phyloP scores from a whole-genome alignment of 2,797 vertebrate genomes.

The Coregonus sp. region DNA sequence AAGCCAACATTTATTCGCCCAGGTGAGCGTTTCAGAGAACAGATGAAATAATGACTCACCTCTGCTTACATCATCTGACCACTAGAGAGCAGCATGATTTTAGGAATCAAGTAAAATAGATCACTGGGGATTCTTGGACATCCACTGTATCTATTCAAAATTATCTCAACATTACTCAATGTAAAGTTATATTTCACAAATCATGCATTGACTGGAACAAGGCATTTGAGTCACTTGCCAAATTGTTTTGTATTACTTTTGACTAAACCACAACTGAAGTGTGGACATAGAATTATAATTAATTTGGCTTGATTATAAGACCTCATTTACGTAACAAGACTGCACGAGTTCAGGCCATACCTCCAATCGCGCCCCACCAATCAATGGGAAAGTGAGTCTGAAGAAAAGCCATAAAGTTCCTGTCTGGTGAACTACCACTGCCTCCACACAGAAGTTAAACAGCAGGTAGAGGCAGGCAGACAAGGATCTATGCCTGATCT shows the following conservation, averaged over 20 bases:
- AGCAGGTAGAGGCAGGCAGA: constrained; percentile 13
- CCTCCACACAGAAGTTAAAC: constrained; percentile 34
- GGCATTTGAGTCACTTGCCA: background rate
- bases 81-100: constrained; percentile 41
- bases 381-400: constrained; percentile 25
- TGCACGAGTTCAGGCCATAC: background rate
- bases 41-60: background rate
- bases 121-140: background rate
- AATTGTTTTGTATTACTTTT: background rate
- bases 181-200: background rate
- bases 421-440: constrained; percentile 3
- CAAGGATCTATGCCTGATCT: constrained; percentile 43
- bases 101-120: background rate
- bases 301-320: background rate
- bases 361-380: background rate
- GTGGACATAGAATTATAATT: background rate
- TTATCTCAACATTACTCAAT: background rate
- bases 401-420: constrained; percentile 6
- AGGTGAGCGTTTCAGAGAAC: background rate
- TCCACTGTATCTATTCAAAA: background rate
- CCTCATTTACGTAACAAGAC: background rate
- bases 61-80: constrained; percentile 2
- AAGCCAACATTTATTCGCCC: too few relatives aligned
- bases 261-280: background rate
- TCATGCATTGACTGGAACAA: background rate